Evolutionary conservation across 2,113 vertebrate species (phyloP).

Genomic region (Neogobius melanostomus): DNA sequence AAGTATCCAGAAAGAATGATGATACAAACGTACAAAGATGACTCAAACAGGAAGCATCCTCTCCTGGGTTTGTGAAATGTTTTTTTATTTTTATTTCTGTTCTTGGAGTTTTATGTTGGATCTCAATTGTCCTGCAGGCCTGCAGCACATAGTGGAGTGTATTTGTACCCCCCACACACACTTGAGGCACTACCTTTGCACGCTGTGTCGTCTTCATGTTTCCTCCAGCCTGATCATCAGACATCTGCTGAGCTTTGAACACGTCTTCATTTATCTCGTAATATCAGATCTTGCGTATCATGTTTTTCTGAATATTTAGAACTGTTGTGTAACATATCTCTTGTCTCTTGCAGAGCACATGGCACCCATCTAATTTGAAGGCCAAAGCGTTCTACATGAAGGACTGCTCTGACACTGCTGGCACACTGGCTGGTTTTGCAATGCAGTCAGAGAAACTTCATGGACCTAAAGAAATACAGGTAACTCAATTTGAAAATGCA

Average conservation of each 20-base stretch:
- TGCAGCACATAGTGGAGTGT: constrained; percentile 64
- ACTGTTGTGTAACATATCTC: background rate
- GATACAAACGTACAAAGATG: constrained; percentile 42
- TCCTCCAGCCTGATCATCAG: constrained; percentile 32
- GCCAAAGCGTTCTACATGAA: constrained; percentile 24
- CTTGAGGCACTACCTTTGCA: constrained; percentile 58
- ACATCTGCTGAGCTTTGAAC: constrained; percentile 69
- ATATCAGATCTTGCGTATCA: constrained; percentile 45
- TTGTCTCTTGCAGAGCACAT: constrained; percentile 35
- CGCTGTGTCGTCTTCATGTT: constrained; percentile 48
- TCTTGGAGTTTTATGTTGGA: background rate
- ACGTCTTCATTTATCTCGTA: constrained; percentile 65
- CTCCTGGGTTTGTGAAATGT: constrained; percentile 61
- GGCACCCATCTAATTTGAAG: constrained; percentile 52
- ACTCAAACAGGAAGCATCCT: constrained; percentile 40
- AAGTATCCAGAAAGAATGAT: background rate
- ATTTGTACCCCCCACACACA: constrained; percentile 4
- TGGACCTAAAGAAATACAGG: constrained; percentile 43
- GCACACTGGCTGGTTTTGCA: constrained; percentile 36
- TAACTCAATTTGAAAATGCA: constrained; percentile 7
- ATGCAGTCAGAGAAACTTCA: constrained; percentile 34
- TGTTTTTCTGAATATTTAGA: background rate
- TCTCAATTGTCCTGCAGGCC: constrained; percentile 38
- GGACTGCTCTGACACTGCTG: background rate
- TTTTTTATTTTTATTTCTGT: background rate